Evolutionary conservation across 2,888 invertebrate genomes (phyloP).

Genomic region (Balanococcus diminutus): DNA sequence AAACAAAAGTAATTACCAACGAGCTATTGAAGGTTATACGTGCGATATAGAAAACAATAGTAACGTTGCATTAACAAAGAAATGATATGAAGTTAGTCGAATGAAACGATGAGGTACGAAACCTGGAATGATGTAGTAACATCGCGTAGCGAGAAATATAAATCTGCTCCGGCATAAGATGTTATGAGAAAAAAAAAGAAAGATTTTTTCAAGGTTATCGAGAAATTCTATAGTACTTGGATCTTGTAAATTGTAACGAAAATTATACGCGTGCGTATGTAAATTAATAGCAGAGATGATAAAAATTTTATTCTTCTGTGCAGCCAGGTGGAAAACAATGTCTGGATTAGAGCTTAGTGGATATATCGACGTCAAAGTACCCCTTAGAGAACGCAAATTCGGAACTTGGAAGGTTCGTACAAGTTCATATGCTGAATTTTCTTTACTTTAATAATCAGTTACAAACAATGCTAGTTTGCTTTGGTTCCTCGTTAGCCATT

Average conservation of each 20-base stretch:
- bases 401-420: conserved; percentile 69
- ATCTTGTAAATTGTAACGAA: background rate
- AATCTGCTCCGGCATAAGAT: background rate
- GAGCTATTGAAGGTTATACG: conserved; percentile 25
- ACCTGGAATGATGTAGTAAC: conserved; percentile 8
- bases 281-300: background rate
- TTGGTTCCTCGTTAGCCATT: no score
- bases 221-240: conserved; percentile 47
- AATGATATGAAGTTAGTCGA: conserved; percentile 20
- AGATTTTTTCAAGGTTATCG: conserved; percentile 35
- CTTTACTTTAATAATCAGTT: no score
- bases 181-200: background rate
- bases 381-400: conserved; percentile 68
- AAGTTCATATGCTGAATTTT: background rate
- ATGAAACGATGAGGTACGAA: conserved; percentile 18
- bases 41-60: conserved; percentile 39
- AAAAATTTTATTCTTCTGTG: background rate
- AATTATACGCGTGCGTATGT: conserved; percentile 11
- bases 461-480: background rate
- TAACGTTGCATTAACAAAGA: conserved; percentile 39
- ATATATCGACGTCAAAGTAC: conserved; percentile 71
- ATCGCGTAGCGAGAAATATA: background rate
- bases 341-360: conserved; percentile 54
- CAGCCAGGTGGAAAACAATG: conserved; percentile 54
- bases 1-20: conserved; percentile 10